phyloP scores from a whole-genome alignment of 2,113 vertebrate genomes.

The Cyrtonyx montezumae region DNA sequence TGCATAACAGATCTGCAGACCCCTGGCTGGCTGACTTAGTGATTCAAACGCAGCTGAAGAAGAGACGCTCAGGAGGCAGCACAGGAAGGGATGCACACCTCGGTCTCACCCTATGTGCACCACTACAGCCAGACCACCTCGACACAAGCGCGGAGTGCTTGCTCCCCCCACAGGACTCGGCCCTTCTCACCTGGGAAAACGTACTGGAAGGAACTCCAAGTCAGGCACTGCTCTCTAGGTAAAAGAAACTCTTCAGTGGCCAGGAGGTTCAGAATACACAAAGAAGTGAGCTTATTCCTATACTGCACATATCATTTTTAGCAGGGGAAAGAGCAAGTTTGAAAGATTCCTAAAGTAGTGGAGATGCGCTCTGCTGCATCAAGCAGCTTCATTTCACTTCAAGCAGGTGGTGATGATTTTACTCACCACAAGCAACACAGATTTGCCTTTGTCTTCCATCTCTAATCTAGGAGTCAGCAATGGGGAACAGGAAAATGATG shows the following conservation, averaged over 20 bases:
- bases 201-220: neutral
- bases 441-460: neutral
- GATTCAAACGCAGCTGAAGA: neutral
- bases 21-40: neutral
- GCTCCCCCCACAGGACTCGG: fast-evolving
- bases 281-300: neutral
- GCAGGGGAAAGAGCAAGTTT: neutral
- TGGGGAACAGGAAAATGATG: neutral
- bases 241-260: neutral
- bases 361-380: neutral
- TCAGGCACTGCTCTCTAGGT: neutral
- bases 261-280: neutral
- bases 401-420: neutral
- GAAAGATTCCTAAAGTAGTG: neutral
- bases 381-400: neutral
- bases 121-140: neutral
- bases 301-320: neutral
- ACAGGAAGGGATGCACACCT: neutral
- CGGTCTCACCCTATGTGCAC: no score
- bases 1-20: neutral
- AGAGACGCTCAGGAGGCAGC: neutral
- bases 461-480: neutral
- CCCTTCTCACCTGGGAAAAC: neutral
- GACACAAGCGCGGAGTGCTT: fast-evolving
- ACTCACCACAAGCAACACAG: neutral